Percentiles rank a stretch among this genome's conserved stretches.
These are phyloP conservation scores for Argentina silus DNA, from an alignment of 2,797 vertebrate species.

Conservation along the genomic window DNA sequence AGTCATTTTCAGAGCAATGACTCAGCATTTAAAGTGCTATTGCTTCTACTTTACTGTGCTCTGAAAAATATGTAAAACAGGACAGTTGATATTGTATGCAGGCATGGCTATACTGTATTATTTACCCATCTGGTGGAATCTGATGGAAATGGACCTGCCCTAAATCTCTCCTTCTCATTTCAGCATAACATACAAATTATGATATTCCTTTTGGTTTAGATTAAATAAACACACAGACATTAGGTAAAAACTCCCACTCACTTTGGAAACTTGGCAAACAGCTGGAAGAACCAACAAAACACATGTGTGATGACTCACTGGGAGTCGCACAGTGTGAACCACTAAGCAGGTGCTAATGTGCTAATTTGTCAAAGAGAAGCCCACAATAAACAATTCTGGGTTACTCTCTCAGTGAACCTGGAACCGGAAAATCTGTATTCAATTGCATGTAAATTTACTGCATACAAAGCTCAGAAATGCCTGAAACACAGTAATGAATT, in stretches of 20 bases:
- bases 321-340: not conserved
- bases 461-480: too few relatives aligned
- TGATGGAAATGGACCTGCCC: not conserved
- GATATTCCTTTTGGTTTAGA: not conserved
- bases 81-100: not conserved
- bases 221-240: not conserved
- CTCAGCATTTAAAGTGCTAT: constrained; percentile 12
- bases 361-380: not conserved
- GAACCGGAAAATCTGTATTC: not conserved
- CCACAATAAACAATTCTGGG: too few relatives aligned
- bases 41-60: not conserved
- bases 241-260: not conserved
- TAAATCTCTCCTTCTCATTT: too few relatives aligned
- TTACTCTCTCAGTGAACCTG: not conserved
- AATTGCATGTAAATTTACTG: not conserved
- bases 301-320: constrained; percentile 5
- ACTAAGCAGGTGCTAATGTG: not conserved
- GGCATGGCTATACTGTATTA: not conserved
- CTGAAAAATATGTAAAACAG: not conserved
- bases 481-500: too few relatives aligned
- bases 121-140: not conserved
- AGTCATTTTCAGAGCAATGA: constrained; percentile 36
- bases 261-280: not conserved
- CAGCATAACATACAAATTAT: not conserved
- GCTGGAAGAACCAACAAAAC: not conserved